phyloP scores from a whole-genome alignment of 2,797 vertebrate genomes.

The Pseudochirops corinnae region DNA sequence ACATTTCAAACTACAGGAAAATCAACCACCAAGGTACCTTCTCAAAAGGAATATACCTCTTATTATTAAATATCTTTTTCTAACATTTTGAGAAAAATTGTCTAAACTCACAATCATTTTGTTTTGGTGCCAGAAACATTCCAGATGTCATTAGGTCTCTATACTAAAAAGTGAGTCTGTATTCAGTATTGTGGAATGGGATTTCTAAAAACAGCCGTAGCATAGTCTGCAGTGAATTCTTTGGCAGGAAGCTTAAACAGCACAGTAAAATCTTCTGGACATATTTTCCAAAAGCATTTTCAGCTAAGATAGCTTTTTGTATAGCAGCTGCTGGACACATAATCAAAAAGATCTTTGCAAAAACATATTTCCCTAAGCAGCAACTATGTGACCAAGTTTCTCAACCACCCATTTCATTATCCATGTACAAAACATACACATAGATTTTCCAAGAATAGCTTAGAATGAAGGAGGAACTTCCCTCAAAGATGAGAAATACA shows the following conservation, averaged over 20 bases:
- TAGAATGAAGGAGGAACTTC: background rate
- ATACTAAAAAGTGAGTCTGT: slow-evolving; percentile 40
- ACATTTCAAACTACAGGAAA: slow-evolving; percentile 65
- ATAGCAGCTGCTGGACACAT: background rate
- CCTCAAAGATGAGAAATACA: background rate
- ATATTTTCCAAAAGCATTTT: slow-evolving; percentile 59
- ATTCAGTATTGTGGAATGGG: background rate
- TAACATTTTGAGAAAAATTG: background rate
- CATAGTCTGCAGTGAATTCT: background rate
- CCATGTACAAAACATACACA: background rate
- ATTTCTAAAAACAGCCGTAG: slow-evolving; percentile 52
- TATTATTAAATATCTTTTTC: slow-evolving; percentile 50
- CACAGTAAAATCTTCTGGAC: slow-evolving; percentile 19
- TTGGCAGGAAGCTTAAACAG: slow-evolving; percentile 35
- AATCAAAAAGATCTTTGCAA: slow-evolving; percentile 30
- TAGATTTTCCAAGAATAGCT: background rate
- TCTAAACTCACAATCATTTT: background rate
- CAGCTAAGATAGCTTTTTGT: slow-evolving; percentile 33
- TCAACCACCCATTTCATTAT: slow-evolving; percentile 26
- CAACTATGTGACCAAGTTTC: background rate
- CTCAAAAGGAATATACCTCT: slow-evolving; percentile 40
- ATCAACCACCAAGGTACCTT: background rate
- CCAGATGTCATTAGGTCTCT: slow-evolving; percentile 15
- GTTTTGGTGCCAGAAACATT: slow-evolving; percentile 48
- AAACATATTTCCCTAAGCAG: slow-evolving; percentile 41